These are phyloP conservation scores for Chesias legatella DNA, from an alignment of 2,888 invertebrate species.

Conservation along the genomic window DNA sequence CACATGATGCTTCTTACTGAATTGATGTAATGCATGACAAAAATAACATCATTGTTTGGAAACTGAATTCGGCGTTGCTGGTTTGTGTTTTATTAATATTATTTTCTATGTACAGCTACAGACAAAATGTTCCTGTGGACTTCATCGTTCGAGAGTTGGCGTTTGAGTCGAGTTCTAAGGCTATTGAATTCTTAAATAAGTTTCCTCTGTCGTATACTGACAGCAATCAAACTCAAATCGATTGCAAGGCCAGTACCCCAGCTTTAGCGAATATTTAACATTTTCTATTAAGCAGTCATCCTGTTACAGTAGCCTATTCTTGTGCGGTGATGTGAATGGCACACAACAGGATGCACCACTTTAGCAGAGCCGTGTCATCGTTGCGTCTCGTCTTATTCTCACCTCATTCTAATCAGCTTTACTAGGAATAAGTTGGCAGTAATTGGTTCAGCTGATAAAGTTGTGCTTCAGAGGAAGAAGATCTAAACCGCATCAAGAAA, in stretches of 20 bases:
- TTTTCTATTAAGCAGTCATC: slow-evolving; percentile 63
- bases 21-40: too few species aligned
- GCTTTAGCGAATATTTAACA: slow-evolving; percentile 80
- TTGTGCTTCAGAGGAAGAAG: slow-evolving; percentile 43
- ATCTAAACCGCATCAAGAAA: slow-evolving; percentile 25
- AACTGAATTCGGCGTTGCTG: slow-evolving; percentile 51
- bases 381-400: slow-evolving; percentile 49
- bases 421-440: slow-evolving; percentile 58
- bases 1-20: too few species aligned
- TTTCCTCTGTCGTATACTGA: slow-evolving; percentile 88
- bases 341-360: slow-evolving; percentile 44
- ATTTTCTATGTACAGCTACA: slow-evolving; percentile 90
- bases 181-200: slow-evolving; percentile 92
- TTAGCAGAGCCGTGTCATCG: slow-evolving; percentile 40
- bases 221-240: slow-evolving; percentile 86
- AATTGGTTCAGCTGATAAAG: slow-evolving; percentile 42
- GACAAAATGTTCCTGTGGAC: slow-evolving; percentile 93
- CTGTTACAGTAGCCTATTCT: slow-evolving; percentile 56
- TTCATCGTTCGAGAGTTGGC: slow-evolving; percentile 93
- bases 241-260: slow-evolving; percentile 92
- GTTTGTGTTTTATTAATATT: slow-evolving; percentile 61
- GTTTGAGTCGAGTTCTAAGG: slow-evolving; percentile 90
- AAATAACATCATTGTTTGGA: background rate
- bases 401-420: slow-evolving; percentile 64
- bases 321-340: slow-evolving; percentile 69